phyloP scores from a whole-genome alignment of 2,888 invertebrate genomes.

The Hypsopygia costalis region DNA sequence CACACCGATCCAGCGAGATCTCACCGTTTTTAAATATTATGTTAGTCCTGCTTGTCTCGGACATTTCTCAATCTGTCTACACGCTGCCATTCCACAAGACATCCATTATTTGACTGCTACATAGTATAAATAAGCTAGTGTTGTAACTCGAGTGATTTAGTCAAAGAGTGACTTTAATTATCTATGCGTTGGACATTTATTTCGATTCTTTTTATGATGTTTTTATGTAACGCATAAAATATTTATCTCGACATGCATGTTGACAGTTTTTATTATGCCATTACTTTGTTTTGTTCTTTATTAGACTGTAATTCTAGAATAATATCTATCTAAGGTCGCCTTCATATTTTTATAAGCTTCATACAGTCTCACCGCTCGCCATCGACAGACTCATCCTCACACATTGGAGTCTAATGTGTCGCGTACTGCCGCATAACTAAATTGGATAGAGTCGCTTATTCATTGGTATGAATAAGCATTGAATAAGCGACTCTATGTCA shows the following conservation, averaged over 20 bases:
- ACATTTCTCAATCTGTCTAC: conserved; percentile 38
- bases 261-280: neutral
- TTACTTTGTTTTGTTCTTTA: no score
- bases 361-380: no score
- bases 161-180: conserved; percentile 1
- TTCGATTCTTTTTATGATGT: neutral
- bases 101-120: conserved; percentile 26
- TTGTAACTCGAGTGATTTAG: neutral
- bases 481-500: no score
- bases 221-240: neutral
- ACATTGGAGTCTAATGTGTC: no score
- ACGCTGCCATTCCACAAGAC: conserved; percentile 21
- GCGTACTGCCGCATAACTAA: no score
- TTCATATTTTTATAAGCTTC: no score
- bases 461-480: no score
- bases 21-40: conserved; percentile 33
- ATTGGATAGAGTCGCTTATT: no score
- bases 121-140: conserved; percentile 12
- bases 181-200: neutral
- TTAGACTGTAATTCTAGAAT: no score
- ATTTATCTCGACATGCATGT: neutral
- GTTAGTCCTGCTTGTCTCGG: conserved; percentile 25
- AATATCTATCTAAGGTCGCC: no score
- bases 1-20: conserved; percentile 14
- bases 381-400: no score